Conservation (phyloP, 2,797 vertebrate genomes). For the Limnodromus scolopaceus region DNA sequence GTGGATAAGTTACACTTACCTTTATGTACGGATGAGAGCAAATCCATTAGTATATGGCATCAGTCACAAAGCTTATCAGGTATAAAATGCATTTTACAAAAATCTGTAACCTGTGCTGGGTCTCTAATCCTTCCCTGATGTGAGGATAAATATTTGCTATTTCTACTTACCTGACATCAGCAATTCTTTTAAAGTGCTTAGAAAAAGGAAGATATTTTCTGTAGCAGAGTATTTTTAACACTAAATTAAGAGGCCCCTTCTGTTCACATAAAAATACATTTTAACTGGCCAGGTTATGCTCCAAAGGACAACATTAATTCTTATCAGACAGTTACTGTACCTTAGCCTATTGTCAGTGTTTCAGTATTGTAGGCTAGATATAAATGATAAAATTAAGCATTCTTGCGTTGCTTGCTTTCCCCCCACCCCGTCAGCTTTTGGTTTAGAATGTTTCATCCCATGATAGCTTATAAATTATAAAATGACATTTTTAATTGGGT, state of each 20-base stretch:
- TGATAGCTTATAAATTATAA: not conserved
- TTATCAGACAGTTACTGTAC: not conserved
- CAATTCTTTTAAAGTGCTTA: conserved; percentile 64
- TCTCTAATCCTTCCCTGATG: conserved; percentile 75
- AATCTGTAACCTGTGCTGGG: conserved; percentile 50
- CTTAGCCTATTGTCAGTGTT: not conserved
- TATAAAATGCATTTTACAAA: conserved; percentile 77
- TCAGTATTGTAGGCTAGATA: not conserved
- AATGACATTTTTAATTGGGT: not conserved
- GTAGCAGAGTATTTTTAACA: conserved; percentile 29
- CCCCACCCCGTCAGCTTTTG: not conserved
- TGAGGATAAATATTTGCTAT: conserved; percentile 80
- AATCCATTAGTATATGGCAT: conserved; percentile 97
- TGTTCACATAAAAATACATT: conserved; percentile 29
- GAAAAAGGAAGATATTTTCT: conserved; percentile 55
- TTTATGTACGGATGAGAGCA: conserved; percentile 97
- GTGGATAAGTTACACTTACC: conserved; percentile 98
- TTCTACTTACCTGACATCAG: conserved; percentile 71
- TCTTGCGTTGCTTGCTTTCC: not conserved
- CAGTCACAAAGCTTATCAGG: conserved; percentile 96
- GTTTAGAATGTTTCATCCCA: not conserved
- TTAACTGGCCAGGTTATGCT: not conserved
- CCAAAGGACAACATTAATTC: not conserved
- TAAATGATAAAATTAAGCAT: not conserved
- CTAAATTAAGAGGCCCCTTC: conserved; percentile 49